Base-by-base conservation (phyloP, 1,140 invertebrate genomes). In the Popillia japonica region DNA sequence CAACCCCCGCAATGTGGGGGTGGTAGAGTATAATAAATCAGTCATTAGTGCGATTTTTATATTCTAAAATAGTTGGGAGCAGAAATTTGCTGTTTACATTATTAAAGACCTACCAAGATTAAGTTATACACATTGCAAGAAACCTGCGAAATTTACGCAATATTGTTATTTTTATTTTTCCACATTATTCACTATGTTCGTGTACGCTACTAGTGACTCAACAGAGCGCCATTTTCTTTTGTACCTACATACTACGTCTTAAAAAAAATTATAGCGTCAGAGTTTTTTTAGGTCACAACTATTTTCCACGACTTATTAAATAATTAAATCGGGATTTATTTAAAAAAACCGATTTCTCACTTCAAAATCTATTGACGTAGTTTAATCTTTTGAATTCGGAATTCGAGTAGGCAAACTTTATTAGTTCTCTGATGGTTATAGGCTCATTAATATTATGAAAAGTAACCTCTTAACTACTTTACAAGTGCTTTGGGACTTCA, bases 201-300 rank as follows among this genome's bases (percentile, higher is more conserved):
- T n/a, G n/a, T n/a, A n/a, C n/a, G 44, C 44, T 48, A 48, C 44
- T 48, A 48, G 44, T 48, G 44, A 48, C 44, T 48, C 44, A 48
- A 10, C 11, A 48, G 8, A 4, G 11, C 44, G 44, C 44, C 44
- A 48, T 48, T 48, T 48, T 48, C 41, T 42, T 14, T 11, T n/a
- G n/a, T n/a, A n/a, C n/a, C n/a, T n/a, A n/a, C n/a, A n/a, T n/a
- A n/a, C n/a, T 48, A 14, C 44, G 44, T 48, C 44, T 48, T 48
- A 10, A 48, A 48, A n/a, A n/a, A 48, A 48, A 48, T 48, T 48
- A 48, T 48, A 10, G 17, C 44, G 44, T 48, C 44, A 48, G 7
- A 4, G 11, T 48, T 14, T 48, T 48, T 48, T 48, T 48, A 42
- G 10, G 10, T 42, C 41, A 10, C 4, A 48, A 48, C 17, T 14